Evolutionary conservation across 2,888 invertebrate species (phyloP), one percentile per base, ranked within the genome.

Genomic region (Urechis unicinctus): DNA sequence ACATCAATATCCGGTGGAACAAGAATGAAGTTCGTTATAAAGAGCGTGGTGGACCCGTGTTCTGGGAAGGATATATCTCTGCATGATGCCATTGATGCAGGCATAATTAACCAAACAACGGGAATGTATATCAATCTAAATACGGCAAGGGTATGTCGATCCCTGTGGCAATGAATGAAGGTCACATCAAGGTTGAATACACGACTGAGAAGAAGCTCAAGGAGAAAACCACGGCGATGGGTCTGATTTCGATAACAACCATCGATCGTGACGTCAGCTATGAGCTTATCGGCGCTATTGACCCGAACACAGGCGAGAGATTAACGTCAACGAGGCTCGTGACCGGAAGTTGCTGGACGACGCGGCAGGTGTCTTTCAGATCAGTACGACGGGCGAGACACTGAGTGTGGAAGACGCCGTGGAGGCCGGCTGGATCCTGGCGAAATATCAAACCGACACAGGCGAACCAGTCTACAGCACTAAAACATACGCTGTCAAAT

Each of bases 101-200:
- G 62, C 9, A 54, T 62, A 30, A 50, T 62, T 28, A 51, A 61
- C 54, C 53, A 48, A 22, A 9, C 24, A 1, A 43, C 30, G 21
- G 58, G 58, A 13, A 17, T 36, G 36, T 48, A 48, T n/a, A n/a
- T 44, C 13, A 61, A 61, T 47, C 59, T 55, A 17, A 45, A 53
- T n/a, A 59, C 60, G 6, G 55, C 24, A 48, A 43, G 22, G 48
- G 47, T 21, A 48, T 52, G 47, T 47, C 62, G 26, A 64, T 64
- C 29, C 57, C 64, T 2, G 57, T 52, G 24, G 64, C 64, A 22
- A 64, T 64, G 64, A 70, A 64, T 25, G 60, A 66, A 42, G 72
- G 72, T 0, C 56, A 65, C 17, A 66, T 75, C n/a, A 55, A 62
- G 13, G 69, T 75, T 36, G 68, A 72, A 53, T 68, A 67, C 55